Evolutionary conservation across 1,140 invertebrate genomes (phyloP).

Genomic region (Cyrtorhinus lividipennis): DNA sequence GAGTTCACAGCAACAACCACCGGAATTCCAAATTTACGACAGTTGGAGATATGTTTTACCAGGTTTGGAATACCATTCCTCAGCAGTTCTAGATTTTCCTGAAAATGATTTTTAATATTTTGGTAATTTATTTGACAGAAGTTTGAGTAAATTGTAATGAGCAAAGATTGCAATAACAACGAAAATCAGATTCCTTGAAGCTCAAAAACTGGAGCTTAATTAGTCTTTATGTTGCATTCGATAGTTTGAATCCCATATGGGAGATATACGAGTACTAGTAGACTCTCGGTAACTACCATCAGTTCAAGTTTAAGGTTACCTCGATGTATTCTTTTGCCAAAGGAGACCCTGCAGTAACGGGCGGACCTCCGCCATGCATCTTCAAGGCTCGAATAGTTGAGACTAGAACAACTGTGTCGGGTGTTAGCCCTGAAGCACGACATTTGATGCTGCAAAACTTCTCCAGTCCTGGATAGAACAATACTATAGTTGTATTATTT

Average conservation of each 20-base stretch:
- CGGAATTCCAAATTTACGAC: conserved; percentile 74
- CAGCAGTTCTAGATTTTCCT: conserved; percentile 83
- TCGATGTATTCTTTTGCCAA: conserved; percentile 54
- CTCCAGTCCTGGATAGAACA: conserved; percentile 65
- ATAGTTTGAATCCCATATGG: too few relatives aligned
- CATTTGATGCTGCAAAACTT: conserved; percentile 99
- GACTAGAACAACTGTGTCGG: conserved; percentile 85
- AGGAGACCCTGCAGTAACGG: conserved; percentile 69
- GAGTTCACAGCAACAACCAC: conserved; percentile 89
- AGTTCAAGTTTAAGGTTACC: too few relatives aligned
- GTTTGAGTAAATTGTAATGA: too few relatives aligned
- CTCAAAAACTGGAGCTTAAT: too few relatives aligned
- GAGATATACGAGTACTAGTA: too few relatives aligned
- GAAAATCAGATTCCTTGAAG: too few relatives aligned
- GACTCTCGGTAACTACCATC: too few relatives aligned
- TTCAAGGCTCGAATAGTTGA: conserved; percentile 89
- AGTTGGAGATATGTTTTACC: conserved; percentile 88
- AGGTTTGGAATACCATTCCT: conserved; percentile 79
- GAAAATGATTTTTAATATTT: conserved; percentile 7
- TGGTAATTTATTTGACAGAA: conserved; percentile 35
- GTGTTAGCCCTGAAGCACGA: conserved; percentile 68
- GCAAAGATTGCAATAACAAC: too few relatives aligned
- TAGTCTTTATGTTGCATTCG: too few relatives aligned
- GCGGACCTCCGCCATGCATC: conserved; percentile 96
- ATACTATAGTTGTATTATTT: too few relatives aligned